These are phyloP conservation scores for Dinocampus coccinellae DNA, from an alignment of 2,888 invertebrate species.

Conservation along the genomic window DNA sequence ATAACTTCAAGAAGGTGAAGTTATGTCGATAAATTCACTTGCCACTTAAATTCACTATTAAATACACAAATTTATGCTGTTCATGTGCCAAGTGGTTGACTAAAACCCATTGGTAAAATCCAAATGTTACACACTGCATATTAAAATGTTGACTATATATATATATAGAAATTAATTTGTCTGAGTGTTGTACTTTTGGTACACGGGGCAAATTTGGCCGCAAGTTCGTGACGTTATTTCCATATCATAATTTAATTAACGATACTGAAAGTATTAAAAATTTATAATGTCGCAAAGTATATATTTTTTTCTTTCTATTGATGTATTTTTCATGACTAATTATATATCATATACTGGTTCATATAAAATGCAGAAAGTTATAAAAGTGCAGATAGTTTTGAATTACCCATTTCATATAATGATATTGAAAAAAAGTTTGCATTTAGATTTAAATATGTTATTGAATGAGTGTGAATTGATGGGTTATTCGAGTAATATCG, in stretches of 20 bases:
- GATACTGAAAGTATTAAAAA: constrained; percentile 29
- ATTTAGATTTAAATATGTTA: too few species aligned
- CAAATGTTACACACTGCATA: constrained; percentile 37
- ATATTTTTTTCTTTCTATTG: background rate
- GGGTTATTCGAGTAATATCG: constrained; percentile 22
- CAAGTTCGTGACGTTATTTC: constrained; percentile 37
- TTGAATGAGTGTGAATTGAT: too few species aligned
- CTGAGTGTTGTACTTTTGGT: constrained; percentile 33
- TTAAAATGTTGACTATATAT: constrained; percentile 40
- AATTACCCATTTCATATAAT: too few species aligned
- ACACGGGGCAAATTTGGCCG: constrained; percentile 28
- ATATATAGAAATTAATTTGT: constrained; percentile 21
- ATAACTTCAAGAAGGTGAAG: too few species aligned
- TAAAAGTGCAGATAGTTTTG: too few species aligned
- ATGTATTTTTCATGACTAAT: too few species aligned
- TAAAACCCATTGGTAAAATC: constrained; percentile 12
- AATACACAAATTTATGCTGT: constrained; percentile 43
- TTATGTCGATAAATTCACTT: constrained; percentile 10
- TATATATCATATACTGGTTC: too few species aligned
- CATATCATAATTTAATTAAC: constrained; percentile 42
- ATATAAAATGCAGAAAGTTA: too few species aligned
- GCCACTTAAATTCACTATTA: background rate
- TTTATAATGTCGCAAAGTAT: background rate
- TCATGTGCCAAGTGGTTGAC: constrained; percentile 46
- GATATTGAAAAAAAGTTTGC: too few species aligned